Percentiles rank a stretch among this genome's conserved stretches.
Evolutionary conservation across 2,888 invertebrate species (phyloP).

Genomic region (Hetaerina titia): DNA sequence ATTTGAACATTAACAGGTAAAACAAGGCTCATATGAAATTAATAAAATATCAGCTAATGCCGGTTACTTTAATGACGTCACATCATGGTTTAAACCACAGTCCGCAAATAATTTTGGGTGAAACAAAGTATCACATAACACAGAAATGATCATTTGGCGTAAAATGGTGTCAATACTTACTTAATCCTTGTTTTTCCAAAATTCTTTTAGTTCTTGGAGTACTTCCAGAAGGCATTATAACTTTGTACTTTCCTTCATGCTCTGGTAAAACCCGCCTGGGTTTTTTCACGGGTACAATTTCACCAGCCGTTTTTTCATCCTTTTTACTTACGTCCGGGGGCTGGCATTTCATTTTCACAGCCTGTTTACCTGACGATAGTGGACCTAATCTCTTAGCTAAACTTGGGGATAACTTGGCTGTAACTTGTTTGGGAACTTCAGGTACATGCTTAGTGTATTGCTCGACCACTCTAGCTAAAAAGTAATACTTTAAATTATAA

Average conservation of each 20-base stretch:
- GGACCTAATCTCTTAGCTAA: constrained; percentile 50
- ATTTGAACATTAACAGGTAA: background rate
- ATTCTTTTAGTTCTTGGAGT: constrained; percentile 77
- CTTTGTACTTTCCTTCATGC: constrained; percentile 79
- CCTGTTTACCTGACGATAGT: constrained; percentile 9
- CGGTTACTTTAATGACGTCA: too few relatives aligned
- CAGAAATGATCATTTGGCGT: background rate
- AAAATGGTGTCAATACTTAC: constrained; percentile 61
- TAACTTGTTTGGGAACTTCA: constrained; percentile 11
- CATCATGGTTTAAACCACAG: background rate
- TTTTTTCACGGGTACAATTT: constrained; percentile 75
- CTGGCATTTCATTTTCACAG: constrained; percentile 63
- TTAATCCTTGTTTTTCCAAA: constrained; percentile 71
- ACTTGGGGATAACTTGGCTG: constrained; percentile 34
- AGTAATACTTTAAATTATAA: background rate
- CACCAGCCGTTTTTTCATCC: constrained; percentile 10
- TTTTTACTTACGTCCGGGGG: constrained; percentile 69
- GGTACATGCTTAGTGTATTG: background rate
- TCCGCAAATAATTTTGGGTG: background rate
- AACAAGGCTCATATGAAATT: background rate
- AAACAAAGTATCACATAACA: background rate
- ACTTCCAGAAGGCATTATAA: constrained; percentile 78
- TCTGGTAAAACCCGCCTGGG: constrained; percentile 77
- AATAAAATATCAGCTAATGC: too few relatives aligned
- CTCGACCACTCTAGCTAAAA: constrained; percentile 42